A percentile compares a stretch with the other conserved stretches of the same genome.
Evolutionary conservation across 2,797 vertebrate genomes (phyloP).

Genomic region (Cyprinodon diabolis): DNA sequence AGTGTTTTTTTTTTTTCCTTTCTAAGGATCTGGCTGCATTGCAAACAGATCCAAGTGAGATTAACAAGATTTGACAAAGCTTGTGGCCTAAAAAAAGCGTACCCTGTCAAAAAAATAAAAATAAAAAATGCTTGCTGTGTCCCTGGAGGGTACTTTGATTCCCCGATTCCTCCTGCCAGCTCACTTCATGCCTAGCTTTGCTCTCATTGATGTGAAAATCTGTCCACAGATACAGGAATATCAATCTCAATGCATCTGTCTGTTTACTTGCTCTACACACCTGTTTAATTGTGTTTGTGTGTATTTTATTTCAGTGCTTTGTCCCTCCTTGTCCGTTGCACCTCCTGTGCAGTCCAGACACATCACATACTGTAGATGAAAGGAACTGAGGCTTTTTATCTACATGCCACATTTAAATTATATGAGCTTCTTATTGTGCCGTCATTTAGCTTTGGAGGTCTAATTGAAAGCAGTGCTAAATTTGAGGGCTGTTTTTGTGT

Average conservation of each 20-base stretch:
- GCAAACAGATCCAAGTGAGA: conserved; percentile 56
- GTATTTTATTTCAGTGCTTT: conserved; percentile 52
- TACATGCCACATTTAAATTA: conserved; percentile 70
- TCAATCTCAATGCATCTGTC: conserved; percentile 43
- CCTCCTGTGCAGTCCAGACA: conserved; percentile 51
- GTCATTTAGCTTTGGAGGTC: conserved; percentile 58
- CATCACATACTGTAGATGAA: conserved; percentile 62
- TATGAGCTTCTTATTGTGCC: conserved; percentile 70
- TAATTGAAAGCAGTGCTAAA: conserved; percentile 67
- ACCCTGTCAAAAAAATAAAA: conserved; percentile 32
- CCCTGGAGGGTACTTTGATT: conserved; percentile 69
- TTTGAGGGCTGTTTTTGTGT: conserved; percentile 35
- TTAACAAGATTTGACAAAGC: conserved; percentile 69
- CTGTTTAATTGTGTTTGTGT: conserved; percentile 51
- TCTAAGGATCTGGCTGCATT: conserved; percentile 43
- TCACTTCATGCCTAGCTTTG: conserved; percentile 69
- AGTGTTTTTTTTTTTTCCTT: conserved; percentile 27
- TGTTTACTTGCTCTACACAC: conserved; percentile 49
- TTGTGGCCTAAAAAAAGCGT: conserved; percentile 61
- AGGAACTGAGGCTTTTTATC: conserved; percentile 61
- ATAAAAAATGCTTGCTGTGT: conserved; percentile 22
- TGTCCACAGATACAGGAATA: conserved; percentile 57
- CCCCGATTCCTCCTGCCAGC: conserved; percentile 63
- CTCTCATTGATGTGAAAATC: conserved; percentile 74
- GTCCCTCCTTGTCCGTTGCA: conserved; percentile 45